A percentile compares a stretch with the other conserved stretches of the same genome.
These are phyloP conservation scores for Emydocephalus ijimae DNA, from an alignment of 2,113 vertebrate species.

Conservation along the genomic window DNA sequence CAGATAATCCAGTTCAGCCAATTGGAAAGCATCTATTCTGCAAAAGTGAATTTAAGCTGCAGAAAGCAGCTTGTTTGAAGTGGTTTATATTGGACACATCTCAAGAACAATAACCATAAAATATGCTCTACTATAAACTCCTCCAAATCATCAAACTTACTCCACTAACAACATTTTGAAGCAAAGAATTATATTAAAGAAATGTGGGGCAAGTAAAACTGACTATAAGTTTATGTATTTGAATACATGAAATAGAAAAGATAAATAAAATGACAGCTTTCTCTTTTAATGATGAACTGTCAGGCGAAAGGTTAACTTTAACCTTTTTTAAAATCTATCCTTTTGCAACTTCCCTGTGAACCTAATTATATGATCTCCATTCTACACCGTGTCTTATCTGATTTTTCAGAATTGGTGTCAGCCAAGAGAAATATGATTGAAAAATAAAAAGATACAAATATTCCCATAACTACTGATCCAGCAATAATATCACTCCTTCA, in stretches of 20 bases:
- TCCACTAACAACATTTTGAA: constrained; percentile 35
- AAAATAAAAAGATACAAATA: not conserved
- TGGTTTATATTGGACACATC: constrained; percentile 58
- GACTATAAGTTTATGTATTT: not conserved
- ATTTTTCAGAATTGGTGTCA: not conserved
- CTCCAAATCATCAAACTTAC: constrained; percentile 60
- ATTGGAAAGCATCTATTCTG: constrained; percentile 46
- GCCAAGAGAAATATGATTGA: not conserved
- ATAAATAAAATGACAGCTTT: not conserved
- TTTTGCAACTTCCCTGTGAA: not conserved
- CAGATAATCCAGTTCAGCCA: constrained; percentile 47
- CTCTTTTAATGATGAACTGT: not conserved
- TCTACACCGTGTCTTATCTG: not conserved
- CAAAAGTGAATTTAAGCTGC: constrained; percentile 52
- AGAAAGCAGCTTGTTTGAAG: constrained; percentile 56
- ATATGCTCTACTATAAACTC: constrained; percentile 51
- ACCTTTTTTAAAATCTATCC: not conserved
- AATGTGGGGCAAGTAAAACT: not conserved
- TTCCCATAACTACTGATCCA: not conserved
- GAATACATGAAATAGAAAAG: constrained; percentile 21
- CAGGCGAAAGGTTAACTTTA: not conserved
- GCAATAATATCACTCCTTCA: not conserved
- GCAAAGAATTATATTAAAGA: constrained; percentile 26
- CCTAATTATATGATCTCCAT: not conserved
- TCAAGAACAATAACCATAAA: constrained; percentile 62